Evolutionary conservation across 2,888 invertebrate genomes (phyloP).

Genomic region (Seladonia tumulorum): DNA sequence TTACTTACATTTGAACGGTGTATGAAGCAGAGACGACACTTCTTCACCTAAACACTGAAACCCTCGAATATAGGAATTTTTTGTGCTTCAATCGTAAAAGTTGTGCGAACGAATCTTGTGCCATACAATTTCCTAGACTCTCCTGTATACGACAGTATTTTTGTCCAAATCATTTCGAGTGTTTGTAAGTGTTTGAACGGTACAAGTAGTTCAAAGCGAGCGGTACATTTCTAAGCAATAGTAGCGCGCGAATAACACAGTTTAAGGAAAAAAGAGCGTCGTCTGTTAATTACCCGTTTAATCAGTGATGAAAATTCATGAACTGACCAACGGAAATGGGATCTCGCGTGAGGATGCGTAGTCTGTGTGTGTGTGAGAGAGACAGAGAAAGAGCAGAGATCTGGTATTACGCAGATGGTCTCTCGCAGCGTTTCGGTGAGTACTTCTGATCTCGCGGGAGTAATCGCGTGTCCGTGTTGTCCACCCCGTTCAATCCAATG

Average conservation of each 20-base stretch:
- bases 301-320: neutral
- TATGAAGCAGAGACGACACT: neutral
- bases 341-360: neutral
- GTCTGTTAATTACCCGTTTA: neutral
- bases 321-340: neutral
- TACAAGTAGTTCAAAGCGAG: neutral
- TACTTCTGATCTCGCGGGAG: conserved; percentile 63
- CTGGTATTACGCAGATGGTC: neutral
- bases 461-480: conserved; percentile 59
- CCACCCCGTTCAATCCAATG: conserved; percentile 61
- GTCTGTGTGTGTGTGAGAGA: neutral
- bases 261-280: neutral
- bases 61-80: neutral
- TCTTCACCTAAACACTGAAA: neutral
- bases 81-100: neutral
- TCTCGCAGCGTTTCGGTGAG: conserved; percentile 14
- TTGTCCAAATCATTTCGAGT: neutral
- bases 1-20: neutral
- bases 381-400: neutral
- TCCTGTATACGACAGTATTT: neutral
- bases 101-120: neutral
- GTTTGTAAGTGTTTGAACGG: neutral
- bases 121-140: neutral
- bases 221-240: neutral
- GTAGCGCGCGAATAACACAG: neutral